These are phyloP conservation scores for Zaprionus ghesquierei DNA, from an alignment of 1,140 invertebrate species.

Conservation along the genomic window DNA sequence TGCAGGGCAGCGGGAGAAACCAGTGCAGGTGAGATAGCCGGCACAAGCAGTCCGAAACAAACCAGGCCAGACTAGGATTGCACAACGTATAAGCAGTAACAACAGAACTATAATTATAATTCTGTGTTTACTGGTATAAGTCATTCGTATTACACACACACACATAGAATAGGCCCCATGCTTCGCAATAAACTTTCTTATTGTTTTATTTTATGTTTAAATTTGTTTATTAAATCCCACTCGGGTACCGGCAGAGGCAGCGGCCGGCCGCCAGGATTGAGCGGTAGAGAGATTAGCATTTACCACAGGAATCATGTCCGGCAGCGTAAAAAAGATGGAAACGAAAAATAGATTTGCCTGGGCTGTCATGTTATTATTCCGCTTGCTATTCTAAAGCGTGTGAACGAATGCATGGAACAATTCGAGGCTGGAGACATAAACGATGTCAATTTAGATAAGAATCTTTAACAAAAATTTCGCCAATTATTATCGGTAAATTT, in stretches of 20 bases:
- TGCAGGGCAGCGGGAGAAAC: too few species aligned
- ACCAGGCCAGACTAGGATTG: too few species aligned
- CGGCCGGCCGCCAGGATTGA: slow-evolving; percentile 83
- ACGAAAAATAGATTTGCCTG: slow-evolving; percentile 39
- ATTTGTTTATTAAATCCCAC: slow-evolving; percentile 1
- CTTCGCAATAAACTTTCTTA: neutral
- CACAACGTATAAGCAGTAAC: too few species aligned
- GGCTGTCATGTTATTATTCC: slow-evolving; percentile 60
- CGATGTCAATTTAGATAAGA: slow-evolving; percentile 32
- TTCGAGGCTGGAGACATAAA: slow-evolving; percentile 18
- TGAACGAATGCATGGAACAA: slow-evolving; percentile 44
- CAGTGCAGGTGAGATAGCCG: too few species aligned
- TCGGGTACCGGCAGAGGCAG: slow-evolving; percentile 28
- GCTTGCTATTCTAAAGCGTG: slow-evolving; percentile 35
- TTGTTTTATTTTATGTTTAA: neutral
- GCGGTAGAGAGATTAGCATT: slow-evolving; percentile 86
- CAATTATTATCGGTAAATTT: slow-evolving; percentile 60
- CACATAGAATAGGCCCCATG: neutral
- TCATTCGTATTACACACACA: neutral
- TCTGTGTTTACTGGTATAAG: too few species aligned
- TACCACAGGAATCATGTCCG: slow-evolving; percentile 83
- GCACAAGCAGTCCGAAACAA: too few species aligned
- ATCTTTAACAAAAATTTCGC: slow-evolving; percentile 50
- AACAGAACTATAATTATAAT: too few species aligned
- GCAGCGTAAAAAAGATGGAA: slow-evolving; percentile 38